Conservation (phyloP, 2,888 invertebrate species). For the Erebia ligea region DNA sequence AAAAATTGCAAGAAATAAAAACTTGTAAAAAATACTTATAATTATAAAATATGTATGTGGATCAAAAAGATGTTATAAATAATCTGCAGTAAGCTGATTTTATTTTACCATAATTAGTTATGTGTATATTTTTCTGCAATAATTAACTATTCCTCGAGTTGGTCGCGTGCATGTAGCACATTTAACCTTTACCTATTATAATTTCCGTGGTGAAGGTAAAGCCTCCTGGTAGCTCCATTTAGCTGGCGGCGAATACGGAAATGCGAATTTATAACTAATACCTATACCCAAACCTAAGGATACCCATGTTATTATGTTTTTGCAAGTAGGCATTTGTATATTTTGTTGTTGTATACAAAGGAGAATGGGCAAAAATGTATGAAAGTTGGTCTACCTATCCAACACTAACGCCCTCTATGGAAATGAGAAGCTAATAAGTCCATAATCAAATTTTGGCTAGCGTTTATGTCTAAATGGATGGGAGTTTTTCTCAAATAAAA, state of each 20-base stretch:
- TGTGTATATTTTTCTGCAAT: slow-evolving; percentile 22
- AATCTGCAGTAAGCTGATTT: neutral
- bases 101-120: slow-evolving; percentile 18
- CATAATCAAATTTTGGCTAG: no score
- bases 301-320: neutral
- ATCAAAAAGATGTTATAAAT: no score
- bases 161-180: slow-evolving; percentile 64
- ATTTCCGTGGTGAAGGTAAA: slow-evolving; percentile 62
- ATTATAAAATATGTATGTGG: no score
- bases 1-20: no score
- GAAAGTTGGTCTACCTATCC: no score
- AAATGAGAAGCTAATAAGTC: no score
- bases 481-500: no score
- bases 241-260: slow-evolving; percentile 10
- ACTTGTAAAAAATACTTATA: no score
- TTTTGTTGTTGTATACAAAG: no score
- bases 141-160: slow-evolving; percentile 22
- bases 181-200: slow-evolving; percentile 65
- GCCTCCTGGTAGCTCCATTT: slow-evolving; percentile 44
- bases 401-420: no score
- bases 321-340: neutral
- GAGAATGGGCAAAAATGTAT: no score
- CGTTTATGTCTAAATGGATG: no score
- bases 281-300: slow-evolving; percentile 1
- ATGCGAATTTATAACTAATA: neutral